Evolutionary conservation across 2,113 vertebrate species (phyloP), one percentile per base, ranked within the genome.

Genomic region (Triplophysa rosa): DNA sequence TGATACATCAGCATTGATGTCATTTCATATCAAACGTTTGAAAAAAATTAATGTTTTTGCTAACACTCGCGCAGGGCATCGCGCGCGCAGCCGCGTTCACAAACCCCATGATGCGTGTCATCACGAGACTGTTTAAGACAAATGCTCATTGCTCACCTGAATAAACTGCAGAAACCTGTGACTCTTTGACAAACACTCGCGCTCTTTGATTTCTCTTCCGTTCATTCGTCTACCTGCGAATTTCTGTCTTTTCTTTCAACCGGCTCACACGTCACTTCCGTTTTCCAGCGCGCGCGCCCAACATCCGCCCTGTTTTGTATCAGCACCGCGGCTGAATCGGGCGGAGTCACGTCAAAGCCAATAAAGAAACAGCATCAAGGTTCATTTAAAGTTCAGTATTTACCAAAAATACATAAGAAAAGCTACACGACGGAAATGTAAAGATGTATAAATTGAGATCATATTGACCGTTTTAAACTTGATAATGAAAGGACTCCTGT

Each of bases 261-360:
- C 73, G 73, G 70, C 45, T 49, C 61, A 65, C 17, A 19, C 61
- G 73, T 76, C 73, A 76, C 73, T 65, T 76, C 73, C 73, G 73
- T 11, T 76, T 17, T 0, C 1, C n/a, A 49, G 24, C 42, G 61
- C 37, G 37, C 54, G 14, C 3, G 7, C 1, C 3, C 4, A 9
- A 52, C 73, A n/a, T 76, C 73, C 73, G 73, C 24, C 59, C 58
- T 29, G 21, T 1, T 47, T 19, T 49, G 45, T 26, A 19, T 47
- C 13, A 14, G 59, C 21, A 9, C 49, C 70, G 52, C 54, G 52
- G 4, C 17, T 8, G 19, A 19, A 56, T 6, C 1, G 54, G 54
- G 54, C 54, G 54, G 54, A 56, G 54, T 58, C 2, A n/a, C 8
- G n/a, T 58, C 19, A 21, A 19, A 33, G 29, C 52, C 49, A 66